Evolutionary conservation across 1,140 invertebrate species (phyloP), one percentile per base, ranked within the genome.

Genomic region (Scaptomyza montana): DNA sequence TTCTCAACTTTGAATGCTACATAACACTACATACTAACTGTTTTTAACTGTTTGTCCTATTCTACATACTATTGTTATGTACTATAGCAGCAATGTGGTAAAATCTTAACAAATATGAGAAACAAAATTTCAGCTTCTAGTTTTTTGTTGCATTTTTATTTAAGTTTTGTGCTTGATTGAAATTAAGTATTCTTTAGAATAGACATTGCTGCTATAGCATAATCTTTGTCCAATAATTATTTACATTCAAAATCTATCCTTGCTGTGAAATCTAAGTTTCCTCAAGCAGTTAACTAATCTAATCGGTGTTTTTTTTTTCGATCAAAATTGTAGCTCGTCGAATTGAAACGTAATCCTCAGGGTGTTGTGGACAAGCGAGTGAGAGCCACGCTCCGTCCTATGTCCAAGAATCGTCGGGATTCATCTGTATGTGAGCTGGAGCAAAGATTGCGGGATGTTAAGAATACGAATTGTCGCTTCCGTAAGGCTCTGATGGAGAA

Each of bases 261-360:
- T 54, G 69, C 49, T 72, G 69, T 72, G 5, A 30, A 7, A 30
- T 36, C 3, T 9, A n/a, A 6, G 19, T 1, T 2, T 19, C 1
- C 5, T 4, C 6, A 13, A 5, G 12, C 9, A 5, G 8, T 19
- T 2, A 10, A 30, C 16, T 39, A 25, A 61, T 62, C 54, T 60
- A 43, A 71, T 69, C 39, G 5, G 0, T 45, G 13, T 45, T 4
- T n/a, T 41, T 47, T 19, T n/a, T n/a, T 43, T 46, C 21, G 55
- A 56, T 33, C 30, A 43, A 21, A 9, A 28, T 93, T 93, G 8
- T 92, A 98, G 97, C 92, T 98, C 21, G 94, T 98, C 74, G 97
- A 98, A 92, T 93, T 98, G 25, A 95, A 96, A 76, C 94, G 97
- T 70, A 98, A 98, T 93, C 97, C 97, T 2, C 95, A 96, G 78